Evolutionary conservation across 35 echinoderm and acorn worm species (phyloP).

Genomic region (Ophiothrix spiculata): DNA sequence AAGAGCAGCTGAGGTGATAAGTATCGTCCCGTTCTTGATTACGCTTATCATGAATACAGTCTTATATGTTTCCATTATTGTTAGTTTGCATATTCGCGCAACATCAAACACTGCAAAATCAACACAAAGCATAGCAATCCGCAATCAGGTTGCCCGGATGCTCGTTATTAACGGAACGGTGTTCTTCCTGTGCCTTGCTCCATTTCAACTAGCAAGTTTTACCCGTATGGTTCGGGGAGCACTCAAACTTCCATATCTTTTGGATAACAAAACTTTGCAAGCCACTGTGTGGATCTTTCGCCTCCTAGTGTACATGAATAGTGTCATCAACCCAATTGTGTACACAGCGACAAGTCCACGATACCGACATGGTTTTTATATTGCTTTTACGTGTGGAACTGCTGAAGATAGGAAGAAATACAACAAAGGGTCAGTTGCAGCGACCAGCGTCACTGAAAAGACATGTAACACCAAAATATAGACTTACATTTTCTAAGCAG

Average conservation of each 20-base stretch:
- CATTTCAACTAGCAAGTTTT: constrained; percentile 15
- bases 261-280: neutral
- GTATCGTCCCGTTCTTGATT: constrained; percentile 22
- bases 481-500: too few species aligned
- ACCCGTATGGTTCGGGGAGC: neutral
- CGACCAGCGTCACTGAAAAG: neutral
- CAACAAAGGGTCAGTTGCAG: neutral
- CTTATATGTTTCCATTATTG: constrained; percentile 42
- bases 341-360: constrained; percentile 35
- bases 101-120: neutral
- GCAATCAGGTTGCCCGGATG: constrained; percentile 66
- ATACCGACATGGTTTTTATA: constrained; percentile 38
- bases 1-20: neutral
- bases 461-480: constrained; percentile 8
- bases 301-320: constrained; percentile 41
- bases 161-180: constrained; percentile 63
- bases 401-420: constrained; percentile 1
- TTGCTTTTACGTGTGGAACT: constrained; percentile 24
- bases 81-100: constrained; percentile 20
- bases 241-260: neutral
- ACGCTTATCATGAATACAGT: constrained; percentile 20
- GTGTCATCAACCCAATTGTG: constrained; percentile 46
- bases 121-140: constrained; percentile 24
- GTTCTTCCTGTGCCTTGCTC: constrained; percentile 38
- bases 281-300: constrained; percentile 12